Evolutionary conservation across 2,888 invertebrate species (phyloP), one percentile per base, ranked within the genome.

Genomic region (Meiosimyza platycephala): DNA sequence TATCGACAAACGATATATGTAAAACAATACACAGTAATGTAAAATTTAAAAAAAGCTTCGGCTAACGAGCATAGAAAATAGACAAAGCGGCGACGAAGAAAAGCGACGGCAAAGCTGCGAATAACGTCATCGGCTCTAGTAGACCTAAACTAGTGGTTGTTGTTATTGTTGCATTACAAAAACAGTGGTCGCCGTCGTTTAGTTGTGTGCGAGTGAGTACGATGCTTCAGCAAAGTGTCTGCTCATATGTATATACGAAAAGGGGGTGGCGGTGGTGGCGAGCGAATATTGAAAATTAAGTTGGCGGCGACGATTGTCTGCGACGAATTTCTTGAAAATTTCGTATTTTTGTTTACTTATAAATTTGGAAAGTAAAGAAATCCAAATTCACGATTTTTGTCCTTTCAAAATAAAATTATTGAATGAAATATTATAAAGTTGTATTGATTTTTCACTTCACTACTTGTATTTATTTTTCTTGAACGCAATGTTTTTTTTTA

Each of bases 241-340:
- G 55, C 12, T 11, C 55, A 18, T n/a, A 55, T 13, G 22, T 4
- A 28, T 28, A 28, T 28, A 28, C 4, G 12, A 55, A 40, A 40
- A 55, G 55, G 64, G 48, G 15, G 47, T 47, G 6, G 18, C 18
- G 22, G 63, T 63, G 12, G 63, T 50, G 15, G 48, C 18, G 16
- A 16, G 47, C 62, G 47, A 47, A 12, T 33, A 13, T 64, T 33
- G 51, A 13, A 13, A 18, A 22, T 33, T 55, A 16, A 9, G 47
- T 16, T 33, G 50, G 22, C 51, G 51, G 50, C 64, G 64, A 28
- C 64, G 51, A 64, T 51, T 51, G 51, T 64, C 64, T 64, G 64
- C 52, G n/a, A 15, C 13, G 40, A 40, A 40, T 40, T 40, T 40
- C 40, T 40, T 40, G 40, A 40, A 40, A 40, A 40, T 9, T 40